phyloP scores from a whole-genome alignment of 2,888 invertebrate genomes.

The Ormyrus nitidulus region DNA sequence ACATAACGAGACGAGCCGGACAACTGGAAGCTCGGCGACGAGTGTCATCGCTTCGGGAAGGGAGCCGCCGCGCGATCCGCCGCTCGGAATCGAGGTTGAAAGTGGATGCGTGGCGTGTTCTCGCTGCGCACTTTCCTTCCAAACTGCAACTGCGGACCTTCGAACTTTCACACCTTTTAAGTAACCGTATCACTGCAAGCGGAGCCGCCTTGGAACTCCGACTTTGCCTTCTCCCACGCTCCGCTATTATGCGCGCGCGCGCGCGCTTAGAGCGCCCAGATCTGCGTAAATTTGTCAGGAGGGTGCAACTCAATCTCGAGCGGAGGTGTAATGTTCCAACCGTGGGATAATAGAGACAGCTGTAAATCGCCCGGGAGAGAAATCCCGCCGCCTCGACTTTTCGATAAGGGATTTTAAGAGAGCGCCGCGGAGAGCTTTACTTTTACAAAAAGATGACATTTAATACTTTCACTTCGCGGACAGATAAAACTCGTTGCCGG shows the following conservation, averaged over 20 bases:
- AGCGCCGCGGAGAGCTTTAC: too few relatives aligned
- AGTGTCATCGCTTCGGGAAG: not conserved
- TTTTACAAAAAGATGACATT: too few relatives aligned
- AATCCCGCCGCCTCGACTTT: constrained; percentile 13
- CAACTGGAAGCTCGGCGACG: constrained; percentile 27
- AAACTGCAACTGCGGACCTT: constrained; percentile 40
- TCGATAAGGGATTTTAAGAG: not conserved
- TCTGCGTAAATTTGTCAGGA: too few relatives aligned
- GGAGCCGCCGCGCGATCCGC: not conserved
- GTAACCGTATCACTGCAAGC: constrained; percentile 49
- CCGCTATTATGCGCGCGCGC: not conserved
- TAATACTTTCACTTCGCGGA: too few relatives aligned
- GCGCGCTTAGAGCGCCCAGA: not conserved
- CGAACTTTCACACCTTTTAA: constrained; percentile 58
- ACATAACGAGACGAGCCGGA: constrained; percentile 2
- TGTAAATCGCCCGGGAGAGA: constrained; percentile 19
- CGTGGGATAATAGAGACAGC: constrained; percentile 17
- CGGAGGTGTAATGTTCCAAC: not conserved
- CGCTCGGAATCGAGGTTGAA: constrained; percentile 34
- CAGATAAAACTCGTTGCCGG: too few relatives aligned
- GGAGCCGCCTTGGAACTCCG: constrained; percentile 12
- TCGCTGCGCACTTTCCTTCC: constrained; percentile 32
- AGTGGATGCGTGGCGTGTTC: constrained; percentile 7
- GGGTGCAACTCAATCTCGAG: not conserved
- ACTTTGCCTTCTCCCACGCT: constrained; percentile 46